Evolutionary conservation across 2,888 invertebrate species (phyloP), one percentile per base, ranked within the genome.

Genomic region (Drosophila parthenogenetica): DNA sequence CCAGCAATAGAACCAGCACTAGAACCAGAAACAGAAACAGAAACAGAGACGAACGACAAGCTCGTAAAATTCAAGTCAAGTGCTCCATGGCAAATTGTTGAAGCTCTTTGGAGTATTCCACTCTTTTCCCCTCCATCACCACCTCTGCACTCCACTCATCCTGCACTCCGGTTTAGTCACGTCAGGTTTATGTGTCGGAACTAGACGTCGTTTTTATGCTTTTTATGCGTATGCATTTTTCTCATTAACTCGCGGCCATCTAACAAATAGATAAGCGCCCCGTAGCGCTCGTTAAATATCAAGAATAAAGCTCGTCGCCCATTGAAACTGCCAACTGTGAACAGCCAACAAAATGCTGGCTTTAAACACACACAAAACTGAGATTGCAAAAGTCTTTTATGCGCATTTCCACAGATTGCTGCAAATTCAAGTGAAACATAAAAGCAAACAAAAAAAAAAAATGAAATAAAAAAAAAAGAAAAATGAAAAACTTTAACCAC

Each of bases 161-260:
- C 14, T 49, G 0, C 37, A 29, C 35, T 17, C 1, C 16, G 2
- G 10, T 8, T 17, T 13, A 45, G 37, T 29, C 69, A 77, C 69
- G 73, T 85, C 69, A 77, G 73, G 73, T 85, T 83, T 83, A 83
- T 85, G 81, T 69, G 66, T 61, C 81, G 81, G 83, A 85, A 81
- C 82, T 83, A 82, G 83, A 85, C 83, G 59, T 71, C 79, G 69
- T 77, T 85, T 62, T 54, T 63, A 42, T 63, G 49, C 49, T 63
- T 57, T 62, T 85, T 82, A 85, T 81, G 77, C 73, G 73, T 69
- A 67, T 77, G 84, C 79, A 82, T 84, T 83, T 81, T 84, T 83
- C 85, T 81, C 83, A 84, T 85, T 84, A 83, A 81, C 83, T 83
- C 54, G 45, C 64, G 64, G 62, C 65, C 79, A 79, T 75, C 64